Conservation (phyloP, 2,888 invertebrate genomes). For the Pollenia labialis region DNA sequence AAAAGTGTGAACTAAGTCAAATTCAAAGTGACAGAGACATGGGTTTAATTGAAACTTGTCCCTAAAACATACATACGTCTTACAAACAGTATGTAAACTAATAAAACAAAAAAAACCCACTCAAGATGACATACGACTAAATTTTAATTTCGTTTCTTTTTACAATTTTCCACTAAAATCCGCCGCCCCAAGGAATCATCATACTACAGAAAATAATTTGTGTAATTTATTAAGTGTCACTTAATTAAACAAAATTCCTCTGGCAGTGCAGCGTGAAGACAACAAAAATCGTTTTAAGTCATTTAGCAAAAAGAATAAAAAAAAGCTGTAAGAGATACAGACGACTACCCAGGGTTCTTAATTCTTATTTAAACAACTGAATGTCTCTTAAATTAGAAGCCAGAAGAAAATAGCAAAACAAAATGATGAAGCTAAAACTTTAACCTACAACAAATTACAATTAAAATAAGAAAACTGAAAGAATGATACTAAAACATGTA, state of each 20-base stretch:
- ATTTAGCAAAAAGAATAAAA: neutral
- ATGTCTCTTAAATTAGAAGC: slow-evolving; percentile 40
- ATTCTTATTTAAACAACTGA: slow-evolving; percentile 29
- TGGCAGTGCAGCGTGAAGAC: neutral
- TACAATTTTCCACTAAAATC: neutral
- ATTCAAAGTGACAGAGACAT: neutral
- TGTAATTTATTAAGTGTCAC: slow-evolving; percentile 60
- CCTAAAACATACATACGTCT: neutral
- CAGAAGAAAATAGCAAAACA: neutral
- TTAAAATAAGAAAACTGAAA: slow-evolving; percentile 1
- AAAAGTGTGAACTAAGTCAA: slow-evolving; percentile 10
- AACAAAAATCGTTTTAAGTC: neutral
- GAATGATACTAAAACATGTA: slow-evolving; percentile 24
- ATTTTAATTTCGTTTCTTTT: slow-evolving; percentile 9
- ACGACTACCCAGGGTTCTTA: slow-evolving; percentile 39
- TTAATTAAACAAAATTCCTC: slow-evolving; percentile 65
- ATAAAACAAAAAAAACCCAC: slow-evolving; percentile 26
- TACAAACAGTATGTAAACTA: slow-evolving; percentile 12
- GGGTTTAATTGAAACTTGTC: slow-evolving; percentile 18
- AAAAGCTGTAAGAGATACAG: slow-evolving; percentile 11
- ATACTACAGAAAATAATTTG: slow-evolving; percentile 21
- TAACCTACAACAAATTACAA: slow-evolving; percentile 32
- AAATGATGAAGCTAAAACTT: slow-evolving; percentile 35
- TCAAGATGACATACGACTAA: neutral
- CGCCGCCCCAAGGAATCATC: neutral